Percentiles rank a stretch among this genome's conserved stretches.
Evolutionary conservation across 2,113 vertebrate species (phyloP).

Genomic region (Pseudorasbora parva): DNA sequence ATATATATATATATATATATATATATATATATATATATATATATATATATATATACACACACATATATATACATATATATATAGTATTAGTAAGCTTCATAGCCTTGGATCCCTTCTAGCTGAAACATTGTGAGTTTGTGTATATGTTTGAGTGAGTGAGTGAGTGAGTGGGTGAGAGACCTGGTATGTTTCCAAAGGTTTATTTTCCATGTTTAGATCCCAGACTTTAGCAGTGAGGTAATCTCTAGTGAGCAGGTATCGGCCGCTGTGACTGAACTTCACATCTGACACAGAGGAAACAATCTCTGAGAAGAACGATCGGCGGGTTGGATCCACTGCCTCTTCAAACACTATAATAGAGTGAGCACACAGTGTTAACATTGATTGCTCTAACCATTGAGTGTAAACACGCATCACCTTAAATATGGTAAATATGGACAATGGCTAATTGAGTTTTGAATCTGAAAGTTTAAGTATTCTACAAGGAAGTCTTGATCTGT

Average conservation of each 20-base stretch:
- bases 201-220: slow-evolving; percentile 60
- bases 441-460: background rate
- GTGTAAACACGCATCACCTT: background rate
- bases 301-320: slow-evolving; percentile 51
- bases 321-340: slow-evolving; percentile 47
- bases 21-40: no score
- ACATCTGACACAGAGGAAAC: slow-evolving; percentile 49
- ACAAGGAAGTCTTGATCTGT: no score
- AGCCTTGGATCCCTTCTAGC: no score
- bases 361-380: background rate
- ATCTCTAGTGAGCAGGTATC: slow-evolving; percentile 59
- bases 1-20: no score
- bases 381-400: background rate
- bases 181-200: slow-evolving; percentile 56
- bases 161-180: slow-evolving; percentile 23
- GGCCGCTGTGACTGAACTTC: slow-evolving; percentile 58
- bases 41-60: no score
- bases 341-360: slow-evolving; percentile 52
- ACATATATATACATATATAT: no score
- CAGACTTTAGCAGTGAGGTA: slow-evolving; percentile 58
- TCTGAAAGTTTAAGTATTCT: background rate
- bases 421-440: background rate
- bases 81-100: no score
- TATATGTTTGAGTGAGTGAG: background rate
- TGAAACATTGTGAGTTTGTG: slow-evolving; percentile 1